phyloP scores from a whole-genome alignment of 1,140 invertebrate species.

The Lepidurus packardi region DNA sequence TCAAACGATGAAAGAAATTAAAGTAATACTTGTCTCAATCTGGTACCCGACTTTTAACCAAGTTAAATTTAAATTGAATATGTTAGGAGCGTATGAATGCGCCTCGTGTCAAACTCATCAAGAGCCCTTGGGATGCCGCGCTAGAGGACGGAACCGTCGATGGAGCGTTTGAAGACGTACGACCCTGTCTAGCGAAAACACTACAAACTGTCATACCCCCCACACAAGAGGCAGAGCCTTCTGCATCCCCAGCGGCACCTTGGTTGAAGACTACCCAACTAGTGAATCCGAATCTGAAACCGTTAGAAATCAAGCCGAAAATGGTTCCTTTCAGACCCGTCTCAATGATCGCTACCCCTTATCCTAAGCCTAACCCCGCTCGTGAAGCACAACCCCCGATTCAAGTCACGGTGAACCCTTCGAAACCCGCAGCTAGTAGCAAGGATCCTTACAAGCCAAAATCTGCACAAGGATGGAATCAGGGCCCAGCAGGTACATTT shows the following conservation, averaged over 20 bases:
- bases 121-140: conserved; percentile 68
- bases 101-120: conserved; percentile 55
- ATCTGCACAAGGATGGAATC: conserved; percentile 36
- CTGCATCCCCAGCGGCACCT: conserved; percentile 25
- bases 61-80: conserved; percentile 30
- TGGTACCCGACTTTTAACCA: neutral
- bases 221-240: neutral
- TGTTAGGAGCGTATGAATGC: conserved; percentile 54
- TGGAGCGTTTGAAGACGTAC: conserved; percentile 55
- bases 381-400: conserved; percentile 24
- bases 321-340: conserved; percentile 25
- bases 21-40: conserved; percentile 42
- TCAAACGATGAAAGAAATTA: conserved; percentile 52
- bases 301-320: conserved; percentile 27
- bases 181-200: conserved; percentile 25
- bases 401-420: neutral
- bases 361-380: neutral
- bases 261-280: conserved; percentile 23
- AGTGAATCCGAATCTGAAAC: conserved; percentile 27
- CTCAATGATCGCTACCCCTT: neutral
- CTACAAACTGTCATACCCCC: conserved; percentile 15
- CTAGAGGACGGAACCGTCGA: conserved; percentile 63
- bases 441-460: conserved; percentile 37
- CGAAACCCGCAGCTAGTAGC: conserved; percentile 25
- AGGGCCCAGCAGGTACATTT: conserved; percentile 25